Evolutionary conservation across 2,113 vertebrate genomes (phyloP).

Genomic region (Danio rerio): DNA sequence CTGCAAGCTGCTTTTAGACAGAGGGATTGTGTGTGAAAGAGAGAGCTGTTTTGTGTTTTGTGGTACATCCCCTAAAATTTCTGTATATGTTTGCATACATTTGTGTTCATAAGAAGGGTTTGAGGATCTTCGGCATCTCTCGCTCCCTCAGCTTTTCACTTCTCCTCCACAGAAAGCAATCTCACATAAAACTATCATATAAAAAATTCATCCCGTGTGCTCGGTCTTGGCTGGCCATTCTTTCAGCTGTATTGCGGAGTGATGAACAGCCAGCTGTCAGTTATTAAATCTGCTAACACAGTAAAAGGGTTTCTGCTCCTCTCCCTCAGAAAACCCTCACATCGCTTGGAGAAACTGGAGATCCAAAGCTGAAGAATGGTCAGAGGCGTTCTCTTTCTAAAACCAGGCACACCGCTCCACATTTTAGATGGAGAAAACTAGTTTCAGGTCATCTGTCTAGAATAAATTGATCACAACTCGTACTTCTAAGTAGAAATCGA

Average conservation of each 20-base stretch:
- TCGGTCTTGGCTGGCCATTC: slow-evolving; percentile 57
- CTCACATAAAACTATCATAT: slow-evolving; percentile 73
- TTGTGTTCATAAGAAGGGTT: no score
- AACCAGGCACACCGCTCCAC: not conserved
- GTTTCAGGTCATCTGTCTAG: no score
- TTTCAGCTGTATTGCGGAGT: slow-evolving; percentile 63
- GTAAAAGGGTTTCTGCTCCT: slow-evolving; percentile 60
- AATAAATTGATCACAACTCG: no score
- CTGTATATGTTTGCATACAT: not conserved
- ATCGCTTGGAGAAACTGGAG: not conserved
- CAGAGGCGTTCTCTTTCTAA: not conserved
- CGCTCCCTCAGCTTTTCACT: slow-evolving; percentile 44
- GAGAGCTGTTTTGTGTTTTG: no score
- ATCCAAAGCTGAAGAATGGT: not conserved
- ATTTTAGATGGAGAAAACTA: no score
- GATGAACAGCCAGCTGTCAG: slow-evolving; percentile 72
- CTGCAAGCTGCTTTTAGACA: not conserved
- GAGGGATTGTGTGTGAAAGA: not conserved
- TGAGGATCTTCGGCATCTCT: no score
- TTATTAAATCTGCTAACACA: slow-evolving; percentile 72
- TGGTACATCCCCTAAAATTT: no score
- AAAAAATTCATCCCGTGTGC: slow-evolving; percentile 72
- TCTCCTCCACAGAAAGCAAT: slow-evolving; percentile 68
- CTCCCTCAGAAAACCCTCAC: not conserved
- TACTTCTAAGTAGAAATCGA: no score